These are phyloP conservation scores for Resseliella maxima DNA, from an alignment of 2,888 invertebrate species.

Conservation along the genomic window DNA sequence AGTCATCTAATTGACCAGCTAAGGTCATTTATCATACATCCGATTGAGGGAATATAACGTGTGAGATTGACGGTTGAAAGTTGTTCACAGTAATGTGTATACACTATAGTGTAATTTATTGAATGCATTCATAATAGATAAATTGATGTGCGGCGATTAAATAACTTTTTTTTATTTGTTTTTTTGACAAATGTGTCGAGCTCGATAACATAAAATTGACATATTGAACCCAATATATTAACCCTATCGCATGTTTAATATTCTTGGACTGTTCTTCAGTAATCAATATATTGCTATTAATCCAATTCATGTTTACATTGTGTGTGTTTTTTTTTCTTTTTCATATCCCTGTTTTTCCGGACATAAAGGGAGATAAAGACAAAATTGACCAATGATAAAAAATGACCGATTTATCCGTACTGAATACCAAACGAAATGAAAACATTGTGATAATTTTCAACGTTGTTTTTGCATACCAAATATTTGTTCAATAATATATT, in stretches of 20 bases:
- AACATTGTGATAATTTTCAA: conserved; percentile 50
- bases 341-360: neutral
- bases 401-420: conserved; percentile 40
- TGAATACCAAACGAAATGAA: neutral
- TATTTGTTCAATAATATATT: conserved; percentile 53
- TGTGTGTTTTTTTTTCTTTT: no score
- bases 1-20: conserved; percentile 38
- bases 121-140: no score
- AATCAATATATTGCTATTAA: conserved; percentile 54
- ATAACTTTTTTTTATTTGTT: neutral
- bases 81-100: neutral
- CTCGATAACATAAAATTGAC: conserved; percentile 37
- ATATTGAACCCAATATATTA: conserved; percentile 38
- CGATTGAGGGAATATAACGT: neutral
- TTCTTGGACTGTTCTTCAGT: neutral
- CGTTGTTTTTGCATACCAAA: conserved; percentile 54
- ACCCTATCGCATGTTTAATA: conserved; percentile 41
- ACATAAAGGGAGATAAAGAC: neutral
- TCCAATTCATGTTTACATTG: conserved; percentile 36
- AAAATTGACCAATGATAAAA: conserved; percentile 38
- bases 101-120: neutral
- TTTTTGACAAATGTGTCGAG: conserved; percentile 5
- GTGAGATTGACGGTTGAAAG: conserved; percentile 35
- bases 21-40: conserved; percentile 30
- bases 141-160: neutral